Conservation (phyloP, 2,888 invertebrate species). For the Subacronicta megacephala region DNA sequence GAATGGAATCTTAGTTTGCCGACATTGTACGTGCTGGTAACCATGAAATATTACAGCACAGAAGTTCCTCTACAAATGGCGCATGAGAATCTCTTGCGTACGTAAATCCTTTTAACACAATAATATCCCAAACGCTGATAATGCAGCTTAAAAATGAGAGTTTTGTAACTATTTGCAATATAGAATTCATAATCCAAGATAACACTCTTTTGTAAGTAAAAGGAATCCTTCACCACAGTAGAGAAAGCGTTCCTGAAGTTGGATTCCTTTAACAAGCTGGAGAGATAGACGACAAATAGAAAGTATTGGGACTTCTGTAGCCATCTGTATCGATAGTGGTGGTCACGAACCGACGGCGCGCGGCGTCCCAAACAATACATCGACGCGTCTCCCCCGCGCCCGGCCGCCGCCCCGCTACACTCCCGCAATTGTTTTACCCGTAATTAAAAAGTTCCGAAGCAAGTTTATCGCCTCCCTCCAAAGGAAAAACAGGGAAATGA, state of each 20-base stretch:
- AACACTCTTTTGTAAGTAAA: too few relatives aligned
- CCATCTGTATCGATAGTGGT: neutral
- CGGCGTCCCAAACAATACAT: conserved; percentile 39
- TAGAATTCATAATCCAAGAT: too few relatives aligned
- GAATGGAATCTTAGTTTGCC: conserved; percentile 27
- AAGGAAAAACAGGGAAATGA: conserved; percentile 32
- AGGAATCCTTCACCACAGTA: too few relatives aligned
- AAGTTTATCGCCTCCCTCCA: conserved; percentile 29
- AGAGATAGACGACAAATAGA: neutral
- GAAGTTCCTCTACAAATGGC: neutral
- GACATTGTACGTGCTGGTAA: conserved; percentile 10
- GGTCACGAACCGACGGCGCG: conserved; percentile 18
- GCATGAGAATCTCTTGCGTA: neutral
- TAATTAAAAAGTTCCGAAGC: conserved; percentile 53
- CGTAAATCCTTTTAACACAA: neutral
- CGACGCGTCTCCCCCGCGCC: neutral
- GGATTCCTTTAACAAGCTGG: neutral
- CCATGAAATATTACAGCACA: neutral
- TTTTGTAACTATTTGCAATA: too few relatives aligned
- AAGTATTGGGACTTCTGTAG: conserved; percentile 17
- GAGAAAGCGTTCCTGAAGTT: too few relatives aligned
- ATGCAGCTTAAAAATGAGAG: too few relatives aligned
- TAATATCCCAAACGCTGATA: neutral
- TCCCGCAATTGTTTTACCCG: conserved; percentile 42
- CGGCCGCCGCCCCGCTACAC: neutral